phyloP scores from a whole-genome alignment of 2,113 vertebrate species.

The Lates calcarifer region DNA sequence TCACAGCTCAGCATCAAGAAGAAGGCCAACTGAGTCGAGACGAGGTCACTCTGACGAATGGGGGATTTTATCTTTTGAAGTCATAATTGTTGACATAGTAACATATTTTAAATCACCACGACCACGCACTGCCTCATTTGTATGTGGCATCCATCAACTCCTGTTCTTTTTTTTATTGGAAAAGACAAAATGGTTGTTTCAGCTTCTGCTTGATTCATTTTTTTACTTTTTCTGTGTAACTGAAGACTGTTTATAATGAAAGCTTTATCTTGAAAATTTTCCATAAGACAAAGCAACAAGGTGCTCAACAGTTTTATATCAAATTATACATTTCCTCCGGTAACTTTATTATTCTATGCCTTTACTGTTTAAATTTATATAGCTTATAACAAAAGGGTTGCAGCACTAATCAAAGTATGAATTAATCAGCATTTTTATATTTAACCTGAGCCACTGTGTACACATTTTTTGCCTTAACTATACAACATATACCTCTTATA shows the following conservation, averaged over 20 bases:
- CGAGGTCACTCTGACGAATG: background rate
- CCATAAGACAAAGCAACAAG: background rate
- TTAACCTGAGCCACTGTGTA: background rate
- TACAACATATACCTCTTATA: conserved; percentile 14
- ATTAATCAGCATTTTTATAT: background rate
- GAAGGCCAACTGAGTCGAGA: conserved; percentile 76
- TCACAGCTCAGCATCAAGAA: conserved; percentile 72
- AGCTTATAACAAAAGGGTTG: background rate
- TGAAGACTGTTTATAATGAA: background rate
- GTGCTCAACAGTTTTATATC: background rate
- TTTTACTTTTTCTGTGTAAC: background rate
- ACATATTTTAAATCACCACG: background rate
- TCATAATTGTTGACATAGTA: background rate
- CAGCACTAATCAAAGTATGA: background rate
- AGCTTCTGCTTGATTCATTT: conserved; percentile 4
- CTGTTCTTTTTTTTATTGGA: background rate
- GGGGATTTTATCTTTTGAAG: background rate
- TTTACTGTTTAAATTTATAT: background rate
- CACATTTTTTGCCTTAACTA: background rate
- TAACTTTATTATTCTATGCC: background rate
- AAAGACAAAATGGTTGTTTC: too few species aligned
- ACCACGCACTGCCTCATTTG: background rate
- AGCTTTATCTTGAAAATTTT: background rate
- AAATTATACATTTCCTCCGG: background rate
- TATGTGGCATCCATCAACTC: background rate